Evolutionary conservation across 2,113 vertebrate species (phyloP).

Genomic region (Brachyistius frenatus): DNA sequence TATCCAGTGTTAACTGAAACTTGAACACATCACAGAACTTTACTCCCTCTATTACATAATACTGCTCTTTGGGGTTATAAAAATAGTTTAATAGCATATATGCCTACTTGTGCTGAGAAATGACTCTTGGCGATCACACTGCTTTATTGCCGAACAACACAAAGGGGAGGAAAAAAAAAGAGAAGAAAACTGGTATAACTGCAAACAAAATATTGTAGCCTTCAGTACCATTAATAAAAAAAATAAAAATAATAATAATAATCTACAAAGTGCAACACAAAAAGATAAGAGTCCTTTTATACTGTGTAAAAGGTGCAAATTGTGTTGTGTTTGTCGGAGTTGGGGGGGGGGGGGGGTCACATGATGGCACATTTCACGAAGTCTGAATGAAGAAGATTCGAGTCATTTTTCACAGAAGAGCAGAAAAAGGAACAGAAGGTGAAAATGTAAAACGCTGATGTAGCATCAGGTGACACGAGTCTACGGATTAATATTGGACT

Average conservation of each 20-base stretch:
- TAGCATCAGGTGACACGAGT: neutral
- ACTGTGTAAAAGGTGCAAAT: slow-evolving; percentile 76
- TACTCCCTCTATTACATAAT: slow-evolving; percentile 70
- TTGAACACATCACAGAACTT: slow-evolving; percentile 67
- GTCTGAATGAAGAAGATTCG: slow-evolving; percentile 30
- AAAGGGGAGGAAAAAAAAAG: neutral
- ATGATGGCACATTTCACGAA: slow-evolving; percentile 64
- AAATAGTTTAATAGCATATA: slow-evolving; percentile 70
- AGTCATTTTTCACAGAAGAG: slow-evolving; percentile 12
- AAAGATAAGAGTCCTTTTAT: slow-evolving; percentile 45
- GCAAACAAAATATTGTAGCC: slow-evolving; percentile 49
- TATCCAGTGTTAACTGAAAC: slow-evolving; percentile 79
- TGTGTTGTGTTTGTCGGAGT: slow-evolving; percentile 37
- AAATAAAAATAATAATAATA: no score
- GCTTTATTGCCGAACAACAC: slow-evolving; percentile 79
- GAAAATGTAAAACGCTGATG: slow-evolving; percentile 2
- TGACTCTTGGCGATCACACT: slow-evolving; percentile 57
- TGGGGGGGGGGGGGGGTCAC: slow-evolving; percentile 15
- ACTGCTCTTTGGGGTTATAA: slow-evolving; percentile 81
- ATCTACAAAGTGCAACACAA: slow-evolving; percentile 80
- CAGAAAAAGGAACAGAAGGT: neutral
- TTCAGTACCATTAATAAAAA: slow-evolving; percentile 68
- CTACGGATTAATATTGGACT: neutral
- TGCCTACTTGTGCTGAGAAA: slow-evolving; percentile 71
- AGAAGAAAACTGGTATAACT: slow-evolving; percentile 40